phyloP scores from a whole-genome alignment of 2,113 vertebrate genomes.

The Paradoxurus hermaphroditus region DNA sequence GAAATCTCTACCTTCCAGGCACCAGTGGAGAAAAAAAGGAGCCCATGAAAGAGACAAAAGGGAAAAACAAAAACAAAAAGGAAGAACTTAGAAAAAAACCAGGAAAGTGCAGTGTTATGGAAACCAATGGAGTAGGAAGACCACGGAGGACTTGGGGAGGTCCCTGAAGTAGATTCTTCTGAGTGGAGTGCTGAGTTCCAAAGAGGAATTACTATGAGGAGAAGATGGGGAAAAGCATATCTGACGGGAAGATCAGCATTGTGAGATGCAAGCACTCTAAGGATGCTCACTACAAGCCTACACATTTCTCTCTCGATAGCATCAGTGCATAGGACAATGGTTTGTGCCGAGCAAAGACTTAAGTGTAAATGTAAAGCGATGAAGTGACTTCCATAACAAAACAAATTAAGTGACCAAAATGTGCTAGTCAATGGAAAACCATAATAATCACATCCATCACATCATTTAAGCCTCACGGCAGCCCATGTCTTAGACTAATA shows the following conservation, averaged over 20 bases:
- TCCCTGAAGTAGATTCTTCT: not conserved
- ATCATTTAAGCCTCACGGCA: not conserved
- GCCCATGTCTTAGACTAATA: not conserved
- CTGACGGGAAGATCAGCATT: not conserved
- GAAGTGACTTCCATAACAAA: not conserved
- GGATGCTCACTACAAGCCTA: rapidly evolving
- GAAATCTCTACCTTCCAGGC: not conserved
- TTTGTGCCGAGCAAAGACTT: not conserved
- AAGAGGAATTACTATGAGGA: not conserved
- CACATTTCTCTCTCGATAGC: not conserved
- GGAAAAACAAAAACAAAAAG: not conserved
- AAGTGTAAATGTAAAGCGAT: not conserved
- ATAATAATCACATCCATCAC: not conserved
- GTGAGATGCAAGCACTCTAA: too few relatives aligned
- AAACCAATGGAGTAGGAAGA: not conserved
- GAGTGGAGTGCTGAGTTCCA: not conserved
- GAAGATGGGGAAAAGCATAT: not conserved
- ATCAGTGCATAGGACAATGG: not conserved
- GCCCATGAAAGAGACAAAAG: not conserved
- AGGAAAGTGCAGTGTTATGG: not conserved
- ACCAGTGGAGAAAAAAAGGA: not conserved
- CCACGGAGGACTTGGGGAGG: not conserved
- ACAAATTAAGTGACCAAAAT: not conserved
- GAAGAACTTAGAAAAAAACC: not conserved
- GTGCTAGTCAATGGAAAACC: not conserved